Evolutionary conservation across 2,113 vertebrate species (phyloP).

Genomic region (Tyto alba): DNA sequence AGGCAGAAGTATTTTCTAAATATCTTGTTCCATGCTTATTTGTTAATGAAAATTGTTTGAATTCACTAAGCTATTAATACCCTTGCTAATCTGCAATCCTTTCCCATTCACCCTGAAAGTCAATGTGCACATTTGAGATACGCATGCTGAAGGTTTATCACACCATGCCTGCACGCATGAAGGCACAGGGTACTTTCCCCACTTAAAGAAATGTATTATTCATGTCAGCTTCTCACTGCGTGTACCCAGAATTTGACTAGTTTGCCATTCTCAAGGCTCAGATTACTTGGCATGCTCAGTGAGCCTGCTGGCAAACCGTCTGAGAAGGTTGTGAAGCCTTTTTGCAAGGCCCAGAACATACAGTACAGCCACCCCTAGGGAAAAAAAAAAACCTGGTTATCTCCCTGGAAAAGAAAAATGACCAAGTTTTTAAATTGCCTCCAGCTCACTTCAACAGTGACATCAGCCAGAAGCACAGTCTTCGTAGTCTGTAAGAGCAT

Average conservation of each 20-base stretch:
- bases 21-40: background rate
- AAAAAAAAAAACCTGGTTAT: background rate
- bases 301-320: background rate
- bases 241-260: background rate
- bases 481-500: background rate
- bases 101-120: background rate
- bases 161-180: background rate
- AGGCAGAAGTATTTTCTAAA: background rate
- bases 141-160: background rate
- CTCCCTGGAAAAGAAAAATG: background rate
- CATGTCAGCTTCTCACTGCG: background rate
- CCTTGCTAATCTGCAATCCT: background rate
- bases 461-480: background rate
- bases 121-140: constrained; percentile 27
- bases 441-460: background rate
- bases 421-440: background rate
- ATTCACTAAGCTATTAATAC: background rate
- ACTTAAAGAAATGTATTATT: constrained; percentile 26
- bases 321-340: background rate
- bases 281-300: background rate
- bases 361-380: background rate
- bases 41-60: background rate
- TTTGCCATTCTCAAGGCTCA: background rate
- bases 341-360: background rate
- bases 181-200: background rate